Conservation (phyloP, 2,888 invertebrate genomes). For the Cyaniris semiargus region DNA sequence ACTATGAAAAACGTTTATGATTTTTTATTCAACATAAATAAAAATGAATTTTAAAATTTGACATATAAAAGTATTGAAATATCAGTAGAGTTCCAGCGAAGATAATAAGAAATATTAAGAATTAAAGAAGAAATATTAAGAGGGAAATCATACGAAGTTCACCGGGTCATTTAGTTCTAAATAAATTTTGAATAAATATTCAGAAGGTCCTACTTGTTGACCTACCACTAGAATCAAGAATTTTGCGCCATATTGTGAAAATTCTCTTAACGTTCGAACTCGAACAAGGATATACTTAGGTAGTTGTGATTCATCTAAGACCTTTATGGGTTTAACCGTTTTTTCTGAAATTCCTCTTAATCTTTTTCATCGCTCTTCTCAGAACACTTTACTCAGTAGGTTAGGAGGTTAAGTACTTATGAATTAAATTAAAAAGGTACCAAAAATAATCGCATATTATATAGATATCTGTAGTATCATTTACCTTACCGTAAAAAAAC, state of each 20-base stretch:
- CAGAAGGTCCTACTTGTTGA: too few species aligned
- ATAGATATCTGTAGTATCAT: not conserved
- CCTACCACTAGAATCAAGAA: too few species aligned
- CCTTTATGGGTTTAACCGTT: slow-evolving; percentile 8
- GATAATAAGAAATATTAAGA: too few species aligned
- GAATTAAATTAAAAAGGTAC: not conserved
- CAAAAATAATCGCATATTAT: not conserved
- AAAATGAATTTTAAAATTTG: too few species aligned
- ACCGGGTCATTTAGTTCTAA: not conserved
- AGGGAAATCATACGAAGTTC: too few species aligned
- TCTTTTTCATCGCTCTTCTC: slow-evolving; percentile 10
- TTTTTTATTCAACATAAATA: too few species aligned
- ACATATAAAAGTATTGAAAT: too few species aligned
- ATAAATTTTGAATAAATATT: not conserved
- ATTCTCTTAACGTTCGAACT: not conserved
- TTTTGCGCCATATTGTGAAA: not conserved
- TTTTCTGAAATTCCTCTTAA: not conserved
- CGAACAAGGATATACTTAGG: slow-evolving; percentile 35
- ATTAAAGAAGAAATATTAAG: too few species aligned
- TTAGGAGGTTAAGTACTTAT: not conserved
- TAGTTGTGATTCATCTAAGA: slow-evolving; percentile 23
- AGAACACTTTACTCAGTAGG: not conserved
- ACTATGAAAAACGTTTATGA: not conserved
- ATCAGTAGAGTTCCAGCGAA: too few species aligned
- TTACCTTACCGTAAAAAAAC: too few species aligned